Conservation (phyloP, 2,113 vertebrate genomes). For the Strigops habroptila region DNA sequence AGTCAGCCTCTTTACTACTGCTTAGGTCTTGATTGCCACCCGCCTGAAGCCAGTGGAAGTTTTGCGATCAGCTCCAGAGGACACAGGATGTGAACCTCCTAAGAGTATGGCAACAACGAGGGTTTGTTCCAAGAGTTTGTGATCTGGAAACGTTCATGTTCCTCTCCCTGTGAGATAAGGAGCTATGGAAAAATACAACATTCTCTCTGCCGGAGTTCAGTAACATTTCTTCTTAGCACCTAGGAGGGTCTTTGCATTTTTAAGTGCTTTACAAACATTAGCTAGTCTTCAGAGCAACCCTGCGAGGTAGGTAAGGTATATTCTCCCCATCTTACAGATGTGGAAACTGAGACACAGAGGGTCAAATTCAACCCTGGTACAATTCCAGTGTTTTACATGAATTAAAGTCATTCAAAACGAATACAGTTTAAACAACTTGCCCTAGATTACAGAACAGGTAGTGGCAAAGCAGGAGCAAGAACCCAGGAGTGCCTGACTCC, state of each 20-base stretch:
- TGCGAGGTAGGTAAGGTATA: conserved; percentile 63
- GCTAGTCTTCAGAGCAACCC: conserved; percentile 29
- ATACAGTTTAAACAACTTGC: conserved; percentile 30
- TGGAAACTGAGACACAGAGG: conserved; percentile 45
- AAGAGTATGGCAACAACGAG: background rate
- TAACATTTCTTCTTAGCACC: conserved; percentile 55
- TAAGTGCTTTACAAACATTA: conserved; percentile 64
- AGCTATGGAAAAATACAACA: background rate
- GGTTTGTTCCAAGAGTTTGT: background rate
- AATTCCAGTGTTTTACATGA: conserved; percentile 53
- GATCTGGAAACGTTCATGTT: background rate
- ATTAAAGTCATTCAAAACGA: conserved; percentile 18
- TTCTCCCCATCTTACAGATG: conserved; percentile 55
- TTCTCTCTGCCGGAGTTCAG: background rate
- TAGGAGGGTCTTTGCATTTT: conserved; percentile 62
- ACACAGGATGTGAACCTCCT: background rate
- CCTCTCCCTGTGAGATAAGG: background rate
- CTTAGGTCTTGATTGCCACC: background rate
- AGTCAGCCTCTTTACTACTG: conserved; percentile 2
- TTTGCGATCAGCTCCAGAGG: background rate
- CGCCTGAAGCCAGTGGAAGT: background rate
- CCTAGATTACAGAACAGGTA: conserved; percentile 13
- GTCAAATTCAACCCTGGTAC: conserved; percentile 39
- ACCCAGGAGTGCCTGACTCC: conserved; percentile 1
- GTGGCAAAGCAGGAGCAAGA: conserved; percentile 18